phyloP scores from a whole-genome alignment of 1,140 invertebrate species.

The Formica exsecta region DNA sequence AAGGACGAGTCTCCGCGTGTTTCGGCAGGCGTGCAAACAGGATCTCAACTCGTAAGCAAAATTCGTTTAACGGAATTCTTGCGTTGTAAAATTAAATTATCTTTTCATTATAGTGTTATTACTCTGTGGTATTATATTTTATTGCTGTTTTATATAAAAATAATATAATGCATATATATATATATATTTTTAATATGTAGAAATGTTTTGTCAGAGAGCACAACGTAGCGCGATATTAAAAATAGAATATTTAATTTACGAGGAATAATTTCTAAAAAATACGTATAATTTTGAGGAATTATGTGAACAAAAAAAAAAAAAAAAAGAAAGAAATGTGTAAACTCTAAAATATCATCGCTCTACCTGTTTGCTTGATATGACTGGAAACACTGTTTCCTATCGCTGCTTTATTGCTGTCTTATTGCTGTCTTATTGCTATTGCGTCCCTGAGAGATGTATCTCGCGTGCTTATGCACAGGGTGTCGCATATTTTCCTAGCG shows the following conservation, averaged over 20 bases:
- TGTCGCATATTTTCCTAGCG: slow-evolving; percentile 51
- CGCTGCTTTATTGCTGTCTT: neutral
- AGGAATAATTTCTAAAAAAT: neutral
- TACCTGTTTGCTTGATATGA: neutral
- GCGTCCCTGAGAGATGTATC: slow-evolving; percentile 23
- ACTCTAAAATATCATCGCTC: neutral
- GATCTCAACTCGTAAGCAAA: neutral
- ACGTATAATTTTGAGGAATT: neutral
- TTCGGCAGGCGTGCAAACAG: slow-evolving; percentile 12
- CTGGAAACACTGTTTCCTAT: neutral
- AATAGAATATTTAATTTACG: no score
- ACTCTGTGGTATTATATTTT: neutral
- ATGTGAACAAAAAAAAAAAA: neutral
- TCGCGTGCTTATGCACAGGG: neutral
- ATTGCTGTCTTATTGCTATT: neutral
- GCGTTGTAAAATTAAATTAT: neutral
- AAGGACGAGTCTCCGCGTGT: slow-evolving; percentile 50
- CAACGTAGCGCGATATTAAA: no score
- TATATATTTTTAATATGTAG: neutral
- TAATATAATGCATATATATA: neutral
- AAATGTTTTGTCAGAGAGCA: no score
- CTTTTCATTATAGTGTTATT: neutral
- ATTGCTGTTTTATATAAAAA: neutral
- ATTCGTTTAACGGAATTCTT: neutral
- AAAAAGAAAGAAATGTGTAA: neutral